Base-by-base conservation (phyloP, 1,140 invertebrate genomes). In the Eumeta japonica region DNA sequence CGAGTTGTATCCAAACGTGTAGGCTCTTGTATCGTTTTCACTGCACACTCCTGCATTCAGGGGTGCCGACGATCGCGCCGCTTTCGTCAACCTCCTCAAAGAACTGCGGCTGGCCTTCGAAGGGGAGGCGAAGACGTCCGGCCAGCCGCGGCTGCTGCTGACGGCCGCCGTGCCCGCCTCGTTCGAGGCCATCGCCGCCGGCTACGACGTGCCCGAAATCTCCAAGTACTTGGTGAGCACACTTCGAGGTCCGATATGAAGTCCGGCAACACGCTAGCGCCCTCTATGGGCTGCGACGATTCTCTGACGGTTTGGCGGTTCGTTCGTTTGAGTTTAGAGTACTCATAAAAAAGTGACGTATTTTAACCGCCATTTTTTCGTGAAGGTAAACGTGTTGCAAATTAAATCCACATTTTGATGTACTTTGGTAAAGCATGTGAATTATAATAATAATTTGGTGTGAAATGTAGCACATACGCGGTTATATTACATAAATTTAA, bases 201-300 rank as follows among this genome's bases (percentile, higher is more conserved):
- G 92, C n/a, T 94, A 94, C 53, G 92, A 95, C 53, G 91, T 95
- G 3, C 87, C 89, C 1, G 92, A 95, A 77, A 92, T 96, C 38
- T 89, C 91, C 17, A 94, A 95, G 76, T 94, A 92, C 54, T 72
- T 95, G 48, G 74, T 77, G 43, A 62, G 55, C n/a, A n/a, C n/a
- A n/a, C n/a, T n/a, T n/a, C n/a, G n/a, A n/a, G n/a, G n/a, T n/a
- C n/a, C n/a, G n/a, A n/a, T n/a, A n/a, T n/a, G n/a, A n/a, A n/a
- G n/a, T n/a, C n/a, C n/a, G n/a, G n/a, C n/a, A n/a, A n/a, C n/a
- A n/a, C n/a, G n/a, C n/a, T n/a, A n/a, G n/a, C n/a, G n/a, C n/a
- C n/a, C n/a, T n/a, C n/a, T n/a, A n/a, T n/a, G n/a, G n/a, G n/a
- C n/a, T n/a, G n/a, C n/a, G n/a, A n/a, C n/a, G n/a, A n/a, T n/a